These are phyloP conservation scores for Clarias batrachus DNA, from an alignment of 2,113 vertebrate species.

Conservation along the genomic window DNA sequence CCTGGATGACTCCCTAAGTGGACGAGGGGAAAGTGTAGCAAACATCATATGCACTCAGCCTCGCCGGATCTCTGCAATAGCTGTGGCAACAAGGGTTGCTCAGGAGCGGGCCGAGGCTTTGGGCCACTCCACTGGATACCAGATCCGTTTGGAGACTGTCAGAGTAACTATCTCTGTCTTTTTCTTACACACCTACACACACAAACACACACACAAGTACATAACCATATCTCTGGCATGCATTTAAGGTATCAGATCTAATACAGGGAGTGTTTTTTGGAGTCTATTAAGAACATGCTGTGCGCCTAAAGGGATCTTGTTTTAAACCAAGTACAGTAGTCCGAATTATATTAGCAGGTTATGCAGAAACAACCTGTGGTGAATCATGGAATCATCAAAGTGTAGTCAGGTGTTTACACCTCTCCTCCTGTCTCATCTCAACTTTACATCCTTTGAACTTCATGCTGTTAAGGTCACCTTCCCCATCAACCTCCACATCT, in stretches of 20 bases:
- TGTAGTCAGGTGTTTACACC: not conserved
- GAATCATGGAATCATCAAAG: not conserved
- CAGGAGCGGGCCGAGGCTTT: slow-evolving; percentile 87
- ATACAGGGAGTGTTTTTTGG: not conserved
- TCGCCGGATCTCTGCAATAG: slow-evolving; percentile 92
- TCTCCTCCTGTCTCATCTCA: too few relatives aligned
- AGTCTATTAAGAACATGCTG: not conserved
- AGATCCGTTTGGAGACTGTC: slow-evolving; percentile 93
- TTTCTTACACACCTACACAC: not conserved
- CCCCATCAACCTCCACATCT: too few relatives aligned
- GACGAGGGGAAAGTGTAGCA: slow-evolving; percentile 73
- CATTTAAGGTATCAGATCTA: not conserved
- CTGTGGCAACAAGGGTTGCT: slow-evolving; percentile 91
- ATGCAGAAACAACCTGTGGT: not conserved
- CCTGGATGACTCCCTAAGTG: slow-evolving; percentile 82
- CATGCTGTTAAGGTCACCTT: too few relatives aligned
- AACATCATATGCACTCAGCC: slow-evolving; percentile 97
- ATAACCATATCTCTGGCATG: not conserved
- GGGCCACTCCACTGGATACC: slow-evolving; percentile 91
- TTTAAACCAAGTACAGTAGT: not conserved
- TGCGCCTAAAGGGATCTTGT: not conserved
- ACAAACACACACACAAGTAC: not conserved
- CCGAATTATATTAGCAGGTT: not conserved
- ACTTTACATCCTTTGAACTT: too few relatives aligned
- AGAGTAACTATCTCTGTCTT: slow-evolving; percentile 70